A percentile compares a stretch with the other conserved stretches of the same genome.
Conservation (phyloP, 2,113 vertebrate genomes). For the Ameiurus melas region DNA sequence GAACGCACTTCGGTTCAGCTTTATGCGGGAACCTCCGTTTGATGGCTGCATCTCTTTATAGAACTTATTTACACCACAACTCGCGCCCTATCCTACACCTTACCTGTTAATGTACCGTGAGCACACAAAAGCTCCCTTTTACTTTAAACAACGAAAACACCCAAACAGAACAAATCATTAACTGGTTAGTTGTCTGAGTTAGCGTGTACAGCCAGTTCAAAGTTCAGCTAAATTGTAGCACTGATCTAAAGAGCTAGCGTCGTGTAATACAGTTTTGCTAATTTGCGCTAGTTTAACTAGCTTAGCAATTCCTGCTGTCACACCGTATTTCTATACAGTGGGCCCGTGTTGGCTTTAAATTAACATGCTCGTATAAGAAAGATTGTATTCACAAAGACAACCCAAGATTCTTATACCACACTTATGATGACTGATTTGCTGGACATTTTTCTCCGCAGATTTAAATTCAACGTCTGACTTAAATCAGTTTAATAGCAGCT, state of each 20-base stretch:
- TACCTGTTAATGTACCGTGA: too few species aligned
- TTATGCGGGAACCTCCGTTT: constrained; percentile 26
- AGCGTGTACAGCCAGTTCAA: too few species aligned
- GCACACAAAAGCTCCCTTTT: background rate
- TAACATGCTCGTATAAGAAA: background rate
- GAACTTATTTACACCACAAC: background rate
- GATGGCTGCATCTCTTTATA: constrained; percentile 11
- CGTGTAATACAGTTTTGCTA: background rate
- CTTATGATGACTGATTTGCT: background rate
- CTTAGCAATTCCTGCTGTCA: background rate
- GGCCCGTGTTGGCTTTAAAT: background rate
- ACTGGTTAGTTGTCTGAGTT: too few species aligned
- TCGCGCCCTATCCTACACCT: background rate
- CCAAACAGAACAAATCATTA: background rate
- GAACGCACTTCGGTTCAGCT: constrained; percentile 40
- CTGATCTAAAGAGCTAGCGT: background rate
- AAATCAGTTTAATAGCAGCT: background rate
- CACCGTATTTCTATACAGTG: background rate
- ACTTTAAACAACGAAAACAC: background rate
- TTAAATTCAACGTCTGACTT: background rate
- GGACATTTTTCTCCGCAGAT: background rate
- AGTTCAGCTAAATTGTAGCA: background rate
- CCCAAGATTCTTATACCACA: background rate
- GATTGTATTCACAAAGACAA: background rate
- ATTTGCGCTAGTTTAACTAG: background rate